phyloP scores from a whole-genome alignment of 2,888 invertebrate genomes.

The Hirtodrosophila cameraria region DNA sequence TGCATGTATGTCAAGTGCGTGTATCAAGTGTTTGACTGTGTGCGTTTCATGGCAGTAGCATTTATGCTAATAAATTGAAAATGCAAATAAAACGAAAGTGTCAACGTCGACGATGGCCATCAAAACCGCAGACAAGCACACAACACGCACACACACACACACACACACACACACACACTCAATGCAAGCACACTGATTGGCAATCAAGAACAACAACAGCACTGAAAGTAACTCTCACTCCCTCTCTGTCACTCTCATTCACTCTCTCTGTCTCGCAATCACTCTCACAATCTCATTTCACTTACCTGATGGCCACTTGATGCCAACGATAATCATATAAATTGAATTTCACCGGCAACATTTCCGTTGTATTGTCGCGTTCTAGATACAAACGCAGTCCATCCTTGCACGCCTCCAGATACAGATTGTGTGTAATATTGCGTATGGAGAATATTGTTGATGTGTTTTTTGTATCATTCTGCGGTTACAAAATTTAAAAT shows the following conservation, averaged over 20 bases:
- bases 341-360: slow-evolving; percentile 84
- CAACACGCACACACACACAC: slow-evolving; percentile 8
- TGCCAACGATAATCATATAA: slow-evolving; percentile 84
- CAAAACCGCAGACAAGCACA: slow-evolving; percentile 44
- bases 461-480: slow-evolving; percentile 73
- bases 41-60: slow-evolving; percentile 63
- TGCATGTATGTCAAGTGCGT: slow-evolving; percentile 72
- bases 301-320: slow-evolving; percentile 84
- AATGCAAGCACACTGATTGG: slow-evolving; percentile 40
- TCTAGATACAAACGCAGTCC: slow-evolving; percentile 83
- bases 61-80: slow-evolving; percentile 79
- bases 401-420: slow-evolving; percentile 82
- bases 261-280: background rate
- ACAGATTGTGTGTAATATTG: slow-evolving; percentile 83
- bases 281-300: background rate
- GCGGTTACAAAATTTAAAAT: slow-evolving; percentile 2
- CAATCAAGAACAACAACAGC: slow-evolving; percentile 39
- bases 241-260: background rate
- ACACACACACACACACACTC: slow-evolving; percentile 10
- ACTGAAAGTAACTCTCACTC: slow-evolving; percentile 4
- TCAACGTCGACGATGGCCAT: slow-evolving; percentile 51
- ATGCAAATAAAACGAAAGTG: slow-evolving; percentile 77
- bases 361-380: slow-evolving; percentile 83
- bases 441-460: slow-evolving; percentile 83
- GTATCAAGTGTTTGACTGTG: slow-evolving; percentile 40